phyloP scores from a whole-genome alignment of 2,888 invertebrate species.

The Apamea monoglypha region DNA sequence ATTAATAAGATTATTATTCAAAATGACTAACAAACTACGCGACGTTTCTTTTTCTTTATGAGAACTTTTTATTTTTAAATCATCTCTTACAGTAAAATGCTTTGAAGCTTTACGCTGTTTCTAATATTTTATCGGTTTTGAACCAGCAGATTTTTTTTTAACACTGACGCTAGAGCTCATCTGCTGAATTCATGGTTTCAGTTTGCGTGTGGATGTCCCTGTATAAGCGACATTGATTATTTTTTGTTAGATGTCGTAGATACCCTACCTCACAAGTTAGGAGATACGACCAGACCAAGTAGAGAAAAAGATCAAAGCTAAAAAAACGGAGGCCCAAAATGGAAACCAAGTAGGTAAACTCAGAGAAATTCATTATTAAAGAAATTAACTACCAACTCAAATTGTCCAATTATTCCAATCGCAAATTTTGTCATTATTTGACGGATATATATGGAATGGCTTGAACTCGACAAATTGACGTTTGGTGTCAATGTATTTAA shows the following conservation, averaged over 20 bases:
- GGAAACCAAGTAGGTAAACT: too few species aligned
- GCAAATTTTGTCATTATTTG: not conserved
- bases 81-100: not conserved
- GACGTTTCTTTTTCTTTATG: not conserved
- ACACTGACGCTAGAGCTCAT: too few species aligned
- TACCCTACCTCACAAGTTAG: not conserved
- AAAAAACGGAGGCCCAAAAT: not conserved
- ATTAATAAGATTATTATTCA: constrained; percentile 21
- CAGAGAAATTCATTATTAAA: too few species aligned
- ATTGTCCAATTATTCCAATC: not conserved
- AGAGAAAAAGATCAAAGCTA: not conserved
- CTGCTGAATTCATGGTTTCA: not conserved
- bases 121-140: not conserved
- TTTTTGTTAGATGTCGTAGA: not conserved
- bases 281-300: not conserved
- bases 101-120: not conserved
- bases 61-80: not conserved
- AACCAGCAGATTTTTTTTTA: not conserved
- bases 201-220: not conserved
- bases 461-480: not conserved
- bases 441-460: not conserved
- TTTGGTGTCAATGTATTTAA: not conserved
- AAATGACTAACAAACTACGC: constrained; percentile 8
- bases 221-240: not conserved
- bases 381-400: not conserved